Conservation (phyloP, 2,888 invertebrate genomes). For the Bugula neritina region DNA sequence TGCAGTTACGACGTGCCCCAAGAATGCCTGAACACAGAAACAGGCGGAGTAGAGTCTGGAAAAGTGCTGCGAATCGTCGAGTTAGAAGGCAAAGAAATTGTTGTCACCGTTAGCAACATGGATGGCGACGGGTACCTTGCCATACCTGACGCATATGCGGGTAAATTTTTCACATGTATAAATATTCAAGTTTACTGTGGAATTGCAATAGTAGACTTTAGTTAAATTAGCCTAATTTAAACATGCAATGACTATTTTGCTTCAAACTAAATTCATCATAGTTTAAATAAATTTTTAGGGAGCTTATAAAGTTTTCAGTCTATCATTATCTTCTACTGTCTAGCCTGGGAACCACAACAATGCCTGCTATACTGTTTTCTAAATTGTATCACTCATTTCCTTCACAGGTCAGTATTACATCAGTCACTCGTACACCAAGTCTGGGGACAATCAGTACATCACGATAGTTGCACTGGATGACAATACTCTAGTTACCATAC, state of each 20-base stretch:
- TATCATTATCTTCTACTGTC: no score
- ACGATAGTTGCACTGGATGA: constrained; percentile 4
- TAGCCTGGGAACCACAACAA: no score
- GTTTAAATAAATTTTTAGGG: no score
- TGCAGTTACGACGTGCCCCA: constrained; percentile 16
- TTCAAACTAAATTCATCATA: no score
- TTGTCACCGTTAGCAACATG: constrained; percentile 12
- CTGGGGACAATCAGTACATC: constrained; percentile 1
- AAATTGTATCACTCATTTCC: not conserved
- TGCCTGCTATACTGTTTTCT: no score
- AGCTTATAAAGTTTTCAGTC: no score
- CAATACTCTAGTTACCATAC: constrained; percentile 2
- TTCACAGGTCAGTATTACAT: constrained; percentile 1
- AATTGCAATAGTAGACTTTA: no score
- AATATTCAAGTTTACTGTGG: no score
- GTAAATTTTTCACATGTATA: not conserved
- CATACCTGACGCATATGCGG: constrained; percentile 7
- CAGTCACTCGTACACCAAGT: not conserved
- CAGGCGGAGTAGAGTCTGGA: not conserved
- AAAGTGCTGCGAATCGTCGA: not conserved
- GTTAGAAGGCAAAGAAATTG: constrained; percentile 5
- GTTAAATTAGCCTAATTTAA: no score
- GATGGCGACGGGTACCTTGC: constrained; percentile 21
- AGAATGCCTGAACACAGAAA: constrained; percentile 20
- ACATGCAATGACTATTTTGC: no score